Base-by-base conservation (phyloP, 2,888 invertebrate species). In the Tortrix viridana region DNA sequence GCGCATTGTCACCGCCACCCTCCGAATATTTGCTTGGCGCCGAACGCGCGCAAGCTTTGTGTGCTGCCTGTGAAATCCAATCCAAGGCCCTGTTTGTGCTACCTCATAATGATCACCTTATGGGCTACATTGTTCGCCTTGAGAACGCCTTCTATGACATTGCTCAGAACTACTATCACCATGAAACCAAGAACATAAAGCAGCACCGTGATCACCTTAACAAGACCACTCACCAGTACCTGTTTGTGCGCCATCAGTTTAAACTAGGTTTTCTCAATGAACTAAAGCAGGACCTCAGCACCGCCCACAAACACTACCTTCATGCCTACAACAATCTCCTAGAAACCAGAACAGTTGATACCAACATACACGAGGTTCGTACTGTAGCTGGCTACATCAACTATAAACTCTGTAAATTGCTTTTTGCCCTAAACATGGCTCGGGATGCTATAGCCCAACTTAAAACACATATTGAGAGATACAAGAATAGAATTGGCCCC, bases 181-280 rank as follows among this genome's bases (percentile, higher is more conserved):
- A 96, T 69, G 97, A 98, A 91, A 95, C 96, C 22, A 96, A 97
- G 75, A 95, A 95, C 69, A 95, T 98, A 43, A 97, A 98, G 80
- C 94, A 95, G 48, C 98, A 98, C 82, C 94, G 96, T 72, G 98
- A 98, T 79, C 96, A 97, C 77, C 93, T 98, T 38, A 98, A 98
- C 74, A 97, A 97, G 88, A 96, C 96, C 12, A 96, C 96, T 19
- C 98, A 99, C 87, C 97, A 97, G 83, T 96, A 97, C 74, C 93
- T 99, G 57, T 97, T 97, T 92, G 98, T 99, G 23, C 92, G 99
- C 37, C 99, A 99, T 89, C 97, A 98, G 80, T 99, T 98, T 82
- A 99, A 99, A 91, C 95, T 99, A 84, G 99, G 97, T 0, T 99
- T 98, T 89, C 94, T 98, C 57, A 97, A 97, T 78, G 99, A 99